These are phyloP conservation scores for Sparidentex hasta DNA, from an alignment of 2,797 vertebrate genomes.

Conservation along the genomic window DNA sequence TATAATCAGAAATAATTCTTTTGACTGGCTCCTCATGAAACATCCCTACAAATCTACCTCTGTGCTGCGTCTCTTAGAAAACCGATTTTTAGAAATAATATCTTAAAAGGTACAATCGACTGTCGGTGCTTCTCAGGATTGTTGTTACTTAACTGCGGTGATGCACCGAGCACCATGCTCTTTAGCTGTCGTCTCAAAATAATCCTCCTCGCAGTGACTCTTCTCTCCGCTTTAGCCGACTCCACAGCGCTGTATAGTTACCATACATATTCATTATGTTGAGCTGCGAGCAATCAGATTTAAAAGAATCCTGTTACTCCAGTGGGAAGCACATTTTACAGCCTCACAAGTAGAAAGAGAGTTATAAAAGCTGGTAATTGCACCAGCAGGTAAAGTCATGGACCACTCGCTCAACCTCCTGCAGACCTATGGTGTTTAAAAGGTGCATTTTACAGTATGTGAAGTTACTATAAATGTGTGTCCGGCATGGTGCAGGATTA, in stretches of 20 bases:
- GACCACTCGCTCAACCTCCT: slow-evolving; percentile 26
- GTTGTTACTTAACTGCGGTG: slow-evolving; percentile 27
- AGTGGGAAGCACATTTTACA: slow-evolving; percentile 2
- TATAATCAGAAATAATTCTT: slow-evolving; percentile 86
- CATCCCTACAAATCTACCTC: slow-evolving; percentile 41
- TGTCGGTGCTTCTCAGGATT: not conserved
- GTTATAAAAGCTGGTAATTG: slow-evolving; percentile 23
- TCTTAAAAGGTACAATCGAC: not conserved
- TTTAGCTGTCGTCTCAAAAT: slow-evolving; percentile 81
- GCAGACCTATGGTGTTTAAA: slow-evolving; percentile 25
- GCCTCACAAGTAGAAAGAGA: slow-evolving; percentile 3
- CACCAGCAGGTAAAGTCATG: slow-evolving; percentile 12
- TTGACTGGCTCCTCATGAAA: slow-evolving; percentile 75
- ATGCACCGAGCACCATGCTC: slow-evolving; percentile 61
- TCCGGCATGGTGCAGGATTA: slow-evolving; percentile 1
- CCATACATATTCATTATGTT: slow-evolving; percentile 31
- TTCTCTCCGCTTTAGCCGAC: slow-evolving; percentile 33
- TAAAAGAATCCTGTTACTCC: slow-evolving; percentile 24
- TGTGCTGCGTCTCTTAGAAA: slow-evolving; percentile 13
- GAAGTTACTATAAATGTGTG: not conserved
- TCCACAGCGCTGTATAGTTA: slow-evolving; percentile 26
- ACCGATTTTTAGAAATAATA: not conserved
- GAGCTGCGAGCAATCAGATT: slow-evolving; percentile 28
- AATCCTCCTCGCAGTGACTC: slow-evolving; percentile 63
- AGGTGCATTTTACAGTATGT: slow-evolving; percentile 21